Percentiles rank a stretch among this genome's conserved stretches.
These are phyloP conservation scores for Coilia nasus DNA, from an alignment of 2,797 vertebrate species.

Conservation along the genomic window DNA sequence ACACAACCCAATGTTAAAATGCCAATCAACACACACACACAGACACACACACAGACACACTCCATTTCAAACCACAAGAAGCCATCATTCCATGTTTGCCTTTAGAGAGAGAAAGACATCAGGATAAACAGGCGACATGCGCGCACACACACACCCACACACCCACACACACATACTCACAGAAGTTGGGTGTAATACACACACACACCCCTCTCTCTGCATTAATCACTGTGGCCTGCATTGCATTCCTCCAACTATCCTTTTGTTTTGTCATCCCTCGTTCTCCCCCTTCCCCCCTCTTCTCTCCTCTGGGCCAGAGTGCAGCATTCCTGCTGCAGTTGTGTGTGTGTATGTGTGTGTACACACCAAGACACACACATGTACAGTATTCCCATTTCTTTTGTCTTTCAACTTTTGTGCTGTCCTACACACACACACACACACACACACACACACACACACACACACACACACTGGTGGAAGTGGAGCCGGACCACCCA, in stretches of 20 bases:
- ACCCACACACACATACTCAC: not conserved
- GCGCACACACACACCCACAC: not conserved
- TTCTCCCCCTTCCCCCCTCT: too few relatives aligned
- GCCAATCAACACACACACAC: too few relatives aligned
- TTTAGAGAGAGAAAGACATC: too few relatives aligned
- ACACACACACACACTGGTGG: too few relatives aligned
- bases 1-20: too few relatives aligned
- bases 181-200: not conserved
- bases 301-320: too few relatives aligned
- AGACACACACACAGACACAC: too few relatives aligned
- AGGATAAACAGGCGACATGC: too few relatives aligned
- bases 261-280: too few relatives aligned
- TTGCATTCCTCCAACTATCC: not conserved
- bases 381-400: not conserved
- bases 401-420: not conserved
- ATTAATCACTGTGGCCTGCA: not conserved
- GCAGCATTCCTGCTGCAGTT: not conserved
- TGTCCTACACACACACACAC: not conserved
- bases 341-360: constrained; percentile 15
- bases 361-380: too few relatives aligned
- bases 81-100: not conserved
- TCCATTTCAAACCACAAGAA: not conserved
- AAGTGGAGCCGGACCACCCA: not conserved
- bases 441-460: too few relatives aligned
- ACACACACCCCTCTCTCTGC: not conserved